Evolutionary conservation across 2,888 invertebrate species (phyloP).

Genomic region (Papilio demoleus): DNA sequence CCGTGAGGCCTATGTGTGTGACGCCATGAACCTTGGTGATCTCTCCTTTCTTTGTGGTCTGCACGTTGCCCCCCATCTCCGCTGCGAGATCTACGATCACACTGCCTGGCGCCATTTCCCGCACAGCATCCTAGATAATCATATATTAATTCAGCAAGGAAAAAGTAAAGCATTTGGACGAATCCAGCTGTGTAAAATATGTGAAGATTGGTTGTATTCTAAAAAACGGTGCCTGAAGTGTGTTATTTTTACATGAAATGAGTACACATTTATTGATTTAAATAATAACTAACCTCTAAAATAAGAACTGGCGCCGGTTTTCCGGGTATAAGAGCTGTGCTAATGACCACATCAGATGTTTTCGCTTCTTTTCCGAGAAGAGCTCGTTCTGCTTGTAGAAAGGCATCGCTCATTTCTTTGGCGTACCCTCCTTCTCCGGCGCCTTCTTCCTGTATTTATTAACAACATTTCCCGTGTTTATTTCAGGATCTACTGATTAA

Average conservation of each 20-base stretch:
- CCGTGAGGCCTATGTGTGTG: slow-evolving; percentile 92
- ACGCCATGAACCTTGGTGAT: slow-evolving; percentile 90
- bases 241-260: not conserved
- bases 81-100: slow-evolving; percentile 95
- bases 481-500: not conserved
- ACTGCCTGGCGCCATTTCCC: slow-evolving; percentile 93
- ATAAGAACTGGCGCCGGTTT: slow-evolving; percentile 92
- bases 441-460: slow-evolving; percentile 85
- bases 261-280: not conserved
- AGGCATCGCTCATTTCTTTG: slow-evolving; percentile 93
- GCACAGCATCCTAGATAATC: slow-evolving; percentile 86
- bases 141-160: not conserved
- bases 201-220: not conserved
- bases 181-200: not conserved
- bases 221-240: not conserved
- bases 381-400: slow-evolving; percentile 93
- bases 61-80: slow-evolving; percentile 94
- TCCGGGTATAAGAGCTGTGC: slow-evolving; percentile 95
- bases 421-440: slow-evolving; percentile 87
- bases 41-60: slow-evolving; percentile 91
- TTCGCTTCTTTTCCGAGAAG: slow-evolving; percentile 93
- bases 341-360: slow-evolving; percentile 93
- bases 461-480: not conserved
- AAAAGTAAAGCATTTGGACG: too few relatives aligned
- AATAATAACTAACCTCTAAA: slow-evolving; percentile 84